Base-by-base conservation (phyloP, 2,888 invertebrate species). In the Campopleginae sp. region DNA sequence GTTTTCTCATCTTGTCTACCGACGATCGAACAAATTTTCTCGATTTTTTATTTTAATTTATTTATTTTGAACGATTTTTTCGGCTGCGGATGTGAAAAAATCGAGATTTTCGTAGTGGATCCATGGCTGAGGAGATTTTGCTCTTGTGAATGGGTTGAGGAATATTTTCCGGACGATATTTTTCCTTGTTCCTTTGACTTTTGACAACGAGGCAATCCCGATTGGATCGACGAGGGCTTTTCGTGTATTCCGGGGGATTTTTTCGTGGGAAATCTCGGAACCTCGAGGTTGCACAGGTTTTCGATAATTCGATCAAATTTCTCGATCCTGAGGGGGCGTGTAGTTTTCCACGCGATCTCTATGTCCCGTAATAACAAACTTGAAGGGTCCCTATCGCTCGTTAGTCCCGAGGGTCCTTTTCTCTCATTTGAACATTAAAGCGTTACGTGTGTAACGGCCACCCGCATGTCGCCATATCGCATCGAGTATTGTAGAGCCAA, bases 381-480 rank as follows among this genome's bases (percentile, higher is more conserved):
- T n/a, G 46, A 58, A 68, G 42, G 70, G 78, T 44, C 68, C 8
- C 19, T 31, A 19, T 70, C 58, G 54, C n/a, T 42, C 46, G 33
- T 23, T 38, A 19, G 78, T 61, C 54, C 33, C 78, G 78, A 78
- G 78, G 54, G 68, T 70, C 78, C 78, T 78, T 78, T 70, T 77
- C 33, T 74, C 42, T 70, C 54, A 58, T 78, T 78, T 42, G 38
- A 68, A 23, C 65, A 77, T 68, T 68, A 68, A 8, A 66, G 54
- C 38, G 44, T 63, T 44, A 68, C 44, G 31, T 65, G 42, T 58
- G 42, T 51, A 61, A 54, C 33, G 78, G 66, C 66, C 79, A 84
- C 84, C 84, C 84, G 84, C 84, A 84, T 84, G 71, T 71, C 63
- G 80, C 19, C 71, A 54, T 71, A 71, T 80, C 66, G 63, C 44